These are phyloP conservation scores for Steinernema khuongi DNA, from an alignment of 1,140 invertebrate species.

Conservation along the genomic window DNA sequence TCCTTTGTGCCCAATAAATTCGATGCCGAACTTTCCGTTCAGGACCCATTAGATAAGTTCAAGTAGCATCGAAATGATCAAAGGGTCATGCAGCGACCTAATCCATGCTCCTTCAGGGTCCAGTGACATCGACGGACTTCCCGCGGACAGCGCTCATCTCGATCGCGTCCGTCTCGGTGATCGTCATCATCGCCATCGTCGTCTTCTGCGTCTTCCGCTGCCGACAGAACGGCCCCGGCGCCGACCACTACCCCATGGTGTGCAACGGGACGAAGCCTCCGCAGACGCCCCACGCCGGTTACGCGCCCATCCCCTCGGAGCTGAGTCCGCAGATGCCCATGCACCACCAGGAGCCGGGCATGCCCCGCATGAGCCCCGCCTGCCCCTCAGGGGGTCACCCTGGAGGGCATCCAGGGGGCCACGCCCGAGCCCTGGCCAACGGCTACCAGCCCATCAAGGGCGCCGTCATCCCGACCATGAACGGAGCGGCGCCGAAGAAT, in stretches of 20 bases:
- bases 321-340: constrained; percentile 40
- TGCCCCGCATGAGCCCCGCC: background rate
- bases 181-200: constrained; percentile 41
- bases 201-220: constrained; percentile 48
- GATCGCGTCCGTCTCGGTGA: constrained; percentile 36
- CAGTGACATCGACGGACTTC: constrained; percentile 32
- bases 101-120: constrained; percentile 20
- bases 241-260: constrained; percentile 42
- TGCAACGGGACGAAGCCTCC: constrained; percentile 25
- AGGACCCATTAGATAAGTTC: constrained; percentile 9
- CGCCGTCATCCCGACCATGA: constrained; percentile 35
- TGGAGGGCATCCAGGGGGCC: background rate
- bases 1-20: no score
- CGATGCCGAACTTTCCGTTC: constrained; percentile 26
- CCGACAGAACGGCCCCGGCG: constrained; percentile 23
- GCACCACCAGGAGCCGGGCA: background rate
- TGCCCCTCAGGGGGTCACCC: constrained; percentile 6
- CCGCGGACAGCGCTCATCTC: constrained; percentile 41
- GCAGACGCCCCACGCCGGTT: constrained; percentile 28
- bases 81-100: background rate
- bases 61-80: constrained; percentile 18
- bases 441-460: constrained; percentile 45
- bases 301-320: constrained; percentile 45
- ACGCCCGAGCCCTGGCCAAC: constrained; percentile 20
- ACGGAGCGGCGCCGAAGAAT: constrained; percentile 32